Conservation (phyloP, 2,888 invertebrate genomes). For the Oscheius sp. region DNA sequence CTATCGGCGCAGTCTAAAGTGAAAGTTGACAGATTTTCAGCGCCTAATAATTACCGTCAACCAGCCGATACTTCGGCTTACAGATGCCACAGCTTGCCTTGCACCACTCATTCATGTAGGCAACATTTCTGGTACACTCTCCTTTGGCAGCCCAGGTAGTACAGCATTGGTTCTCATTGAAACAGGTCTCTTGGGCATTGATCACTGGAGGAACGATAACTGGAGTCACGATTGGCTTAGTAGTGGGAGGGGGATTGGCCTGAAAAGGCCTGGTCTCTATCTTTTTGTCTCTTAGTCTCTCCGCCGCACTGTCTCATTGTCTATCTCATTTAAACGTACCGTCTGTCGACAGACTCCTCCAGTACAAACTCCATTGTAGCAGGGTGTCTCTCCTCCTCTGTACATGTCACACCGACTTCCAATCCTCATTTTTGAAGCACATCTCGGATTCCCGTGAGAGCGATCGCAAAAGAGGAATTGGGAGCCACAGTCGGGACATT, state of each 20-base stretch:
- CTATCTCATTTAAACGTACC: background rate
- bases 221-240: slow-evolving; percentile 7
- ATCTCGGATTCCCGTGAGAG: slow-evolving; percentile 51
- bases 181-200: slow-evolving; percentile 56
- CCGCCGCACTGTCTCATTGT: too few relatives aligned
- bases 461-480: slow-evolving; percentile 62
- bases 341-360: slow-evolving; percentile 47
- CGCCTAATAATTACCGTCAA: slow-evolving; percentile 38
- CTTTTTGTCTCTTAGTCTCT: too few relatives aligned
- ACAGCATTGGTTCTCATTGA: slow-evolving; percentile 70
- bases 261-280: background rate
- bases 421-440: slow-evolving; percentile 58
- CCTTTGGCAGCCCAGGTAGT: slow-evolving; percentile 62
- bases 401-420: slow-evolving; percentile 52
- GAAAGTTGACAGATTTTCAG: background rate
- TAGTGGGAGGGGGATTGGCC: slow-evolving; percentile 38
- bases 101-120: slow-evolving; percentile 67
- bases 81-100: slow-evolving; percentile 63
- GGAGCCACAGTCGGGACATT: slow-evolving; percentile 61
- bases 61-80: slow-evolving; percentile 46
- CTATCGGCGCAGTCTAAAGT: slow-evolving; percentile 58
- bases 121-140: slow-evolving; percentile 63
- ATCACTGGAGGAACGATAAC: background rate
- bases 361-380: slow-evolving; percentile 58
- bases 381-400: slow-evolving; percentile 49